phyloP scores from a whole-genome alignment of 1,140 invertebrate species.

The Calephelis nemesis region DNA sequence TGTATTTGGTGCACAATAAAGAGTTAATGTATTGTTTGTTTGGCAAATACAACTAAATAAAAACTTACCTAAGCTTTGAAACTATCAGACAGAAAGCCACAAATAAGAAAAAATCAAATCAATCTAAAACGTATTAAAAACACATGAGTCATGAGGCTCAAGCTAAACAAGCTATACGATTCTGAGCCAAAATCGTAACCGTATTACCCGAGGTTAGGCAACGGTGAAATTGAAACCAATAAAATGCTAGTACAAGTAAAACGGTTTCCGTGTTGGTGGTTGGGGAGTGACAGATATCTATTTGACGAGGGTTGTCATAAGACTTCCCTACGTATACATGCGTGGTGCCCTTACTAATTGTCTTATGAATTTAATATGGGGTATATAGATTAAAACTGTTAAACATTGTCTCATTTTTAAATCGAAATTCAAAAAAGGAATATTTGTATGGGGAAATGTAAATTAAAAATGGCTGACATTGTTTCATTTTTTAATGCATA shows the following conservation, averaged over 20 bases:
- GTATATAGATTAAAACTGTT: too few relatives aligned
- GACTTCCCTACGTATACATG: slow-evolving; percentile 47
- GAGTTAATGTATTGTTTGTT: too few relatives aligned
- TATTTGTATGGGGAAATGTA: too few relatives aligned
- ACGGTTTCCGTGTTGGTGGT: slow-evolving; percentile 56
- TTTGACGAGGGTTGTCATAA: slow-evolving; percentile 73
- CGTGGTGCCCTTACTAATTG: slow-evolving; percentile 18
- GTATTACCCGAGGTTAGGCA: slow-evolving; percentile 55
- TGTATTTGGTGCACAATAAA: too few relatives aligned
- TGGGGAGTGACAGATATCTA: slow-evolving; percentile 38
- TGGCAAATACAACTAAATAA: too few relatives aligned
- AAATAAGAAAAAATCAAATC: not conserved
- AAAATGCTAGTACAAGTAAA: slow-evolving; percentile 64
- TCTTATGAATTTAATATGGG: slow-evolving; percentile 6
- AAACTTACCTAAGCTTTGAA: too few relatives aligned
- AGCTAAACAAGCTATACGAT: slow-evolving; percentile 31
- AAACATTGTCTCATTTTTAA: too few relatives aligned
- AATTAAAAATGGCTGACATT: too few relatives aligned
- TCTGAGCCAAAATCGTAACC: slow-evolving; percentile 35
- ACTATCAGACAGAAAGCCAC: not conserved
- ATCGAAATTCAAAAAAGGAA: too few relatives aligned
- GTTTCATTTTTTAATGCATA: too few relatives aligned
- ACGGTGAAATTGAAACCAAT: slow-evolving; percentile 74
- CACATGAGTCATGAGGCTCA: slow-evolving; percentile 38
- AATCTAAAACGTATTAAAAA: slow-evolving; percentile 32